Conservation (phyloP, 2,113 vertebrate species). For the Cercopithecus mona region DNA sequence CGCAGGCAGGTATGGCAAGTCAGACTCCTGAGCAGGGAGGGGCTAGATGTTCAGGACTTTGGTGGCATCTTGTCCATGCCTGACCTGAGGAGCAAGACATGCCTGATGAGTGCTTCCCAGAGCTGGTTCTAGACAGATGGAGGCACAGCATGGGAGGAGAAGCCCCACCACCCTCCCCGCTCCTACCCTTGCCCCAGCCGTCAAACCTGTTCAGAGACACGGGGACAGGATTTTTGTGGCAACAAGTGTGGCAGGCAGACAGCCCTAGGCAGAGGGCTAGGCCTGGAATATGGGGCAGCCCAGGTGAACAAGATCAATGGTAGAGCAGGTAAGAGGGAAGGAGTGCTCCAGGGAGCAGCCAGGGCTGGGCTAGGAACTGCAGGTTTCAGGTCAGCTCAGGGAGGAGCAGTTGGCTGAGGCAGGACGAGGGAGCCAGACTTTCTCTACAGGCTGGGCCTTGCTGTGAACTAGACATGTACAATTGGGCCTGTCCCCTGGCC, state of each 20-base stretch:
- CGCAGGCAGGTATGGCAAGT: background rate
- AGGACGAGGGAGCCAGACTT: background rate
- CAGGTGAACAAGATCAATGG: background rate
- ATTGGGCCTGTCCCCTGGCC: background rate
- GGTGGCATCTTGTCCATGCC: background rate
- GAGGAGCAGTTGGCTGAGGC: background rate
- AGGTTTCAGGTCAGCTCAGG: background rate
- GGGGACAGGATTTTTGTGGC: slow-evolving; percentile 46
- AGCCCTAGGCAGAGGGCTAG: background rate
- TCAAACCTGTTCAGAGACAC: slow-evolving; percentile 38
- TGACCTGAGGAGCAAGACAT: background rate
- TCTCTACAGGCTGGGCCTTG: background rate
- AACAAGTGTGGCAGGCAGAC: background rate
- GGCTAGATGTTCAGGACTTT: background rate
- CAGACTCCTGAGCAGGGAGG: background rate
- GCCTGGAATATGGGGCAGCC: slow-evolving; percentile 14
- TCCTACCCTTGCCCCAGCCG: background rate
- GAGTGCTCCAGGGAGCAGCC: background rate
- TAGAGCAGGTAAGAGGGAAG: background rate
- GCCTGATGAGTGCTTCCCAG: background rate
- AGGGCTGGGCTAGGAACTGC: background rate
- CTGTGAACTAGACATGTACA: rapidly evolving
- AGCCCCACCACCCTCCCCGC: background rate
- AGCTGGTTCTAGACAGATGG: background rate
- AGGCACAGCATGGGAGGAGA: background rate